These are phyloP conservation scores for Rattus rattus DNA, from an alignment of 2,113 vertebrate genomes.

Conservation along the genomic window DNA sequence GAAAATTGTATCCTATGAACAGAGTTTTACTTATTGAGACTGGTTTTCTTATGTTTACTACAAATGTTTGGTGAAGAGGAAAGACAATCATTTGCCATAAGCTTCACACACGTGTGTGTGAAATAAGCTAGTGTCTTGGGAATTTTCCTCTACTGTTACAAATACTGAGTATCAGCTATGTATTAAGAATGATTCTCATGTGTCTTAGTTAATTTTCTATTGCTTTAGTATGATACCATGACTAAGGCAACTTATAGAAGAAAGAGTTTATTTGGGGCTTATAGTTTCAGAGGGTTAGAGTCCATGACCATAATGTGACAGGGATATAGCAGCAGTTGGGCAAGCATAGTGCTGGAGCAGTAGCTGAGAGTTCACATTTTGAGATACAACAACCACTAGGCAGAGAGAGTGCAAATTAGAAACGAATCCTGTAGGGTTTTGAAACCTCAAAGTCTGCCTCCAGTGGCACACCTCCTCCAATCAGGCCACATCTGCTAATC, in stretches of 20 bases:
- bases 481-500: too few relatives aligned
- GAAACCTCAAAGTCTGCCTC: not conserved
- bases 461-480: not conserved
- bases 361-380: not conserved
- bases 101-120: not conserved
- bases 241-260: not conserved
- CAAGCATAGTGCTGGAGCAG: not conserved
- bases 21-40: conserved; percentile 2
- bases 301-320: too few relatives aligned
- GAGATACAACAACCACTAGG: not conserved
- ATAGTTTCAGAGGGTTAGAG: too few relatives aligned
- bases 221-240: not conserved
- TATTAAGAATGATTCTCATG: not conserved
- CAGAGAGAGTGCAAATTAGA: not conserved
- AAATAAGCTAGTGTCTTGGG: not conserved
- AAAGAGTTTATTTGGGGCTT: not conserved
- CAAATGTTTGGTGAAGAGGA: not conserved
- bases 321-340: not conserved
- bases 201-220: not conserved
- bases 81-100: not conserved
- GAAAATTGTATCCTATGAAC: not conserved
- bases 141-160: not conserved
- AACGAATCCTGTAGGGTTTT: not conserved
- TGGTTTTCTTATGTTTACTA: not conserved
- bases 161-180: not conserved